Percentiles rank a stretch among this genome's conserved stretches.
These are phyloP conservation scores for Microhierax caerulescens DNA, from an alignment of 2,797 vertebrate species.

Conservation along the genomic window DNA sequence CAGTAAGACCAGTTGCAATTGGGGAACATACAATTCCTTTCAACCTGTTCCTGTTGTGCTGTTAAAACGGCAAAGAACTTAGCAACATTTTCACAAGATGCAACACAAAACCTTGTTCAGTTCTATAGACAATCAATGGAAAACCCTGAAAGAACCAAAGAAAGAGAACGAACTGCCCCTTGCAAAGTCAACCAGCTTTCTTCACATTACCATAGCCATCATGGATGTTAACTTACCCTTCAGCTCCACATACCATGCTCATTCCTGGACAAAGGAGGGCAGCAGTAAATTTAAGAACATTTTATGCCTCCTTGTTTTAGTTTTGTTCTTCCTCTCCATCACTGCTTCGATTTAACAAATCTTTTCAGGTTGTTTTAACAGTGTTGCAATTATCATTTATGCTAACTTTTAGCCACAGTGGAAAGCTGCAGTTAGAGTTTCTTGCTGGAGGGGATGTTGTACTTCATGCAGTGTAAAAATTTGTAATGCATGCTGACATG, in stretches of 20 bases:
- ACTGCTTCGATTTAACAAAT: background rate
- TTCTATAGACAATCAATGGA: background rate
- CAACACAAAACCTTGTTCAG: background rate
- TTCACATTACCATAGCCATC: background rate
- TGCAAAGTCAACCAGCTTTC: background rate
- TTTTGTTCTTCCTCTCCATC: background rate
- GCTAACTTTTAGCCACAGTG: background rate
- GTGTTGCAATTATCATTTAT: background rate
- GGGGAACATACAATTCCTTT: background rate
- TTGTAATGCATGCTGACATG: background rate
- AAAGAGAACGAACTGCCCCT: background rate
- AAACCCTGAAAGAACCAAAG: background rate
- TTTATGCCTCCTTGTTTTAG: background rate
- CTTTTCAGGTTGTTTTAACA: background rate
- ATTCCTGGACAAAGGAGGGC: background rate
- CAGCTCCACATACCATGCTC: background rate
- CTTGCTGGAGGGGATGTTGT: background rate
- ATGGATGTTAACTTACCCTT: background rate
- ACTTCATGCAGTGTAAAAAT: background rate
- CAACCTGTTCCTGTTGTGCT: background rate
- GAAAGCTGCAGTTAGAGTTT: background rate
- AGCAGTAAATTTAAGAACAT: background rate
- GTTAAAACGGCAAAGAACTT: background rate
- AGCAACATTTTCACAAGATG: background rate
- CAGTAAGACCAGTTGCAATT: fast-evolving